These are phyloP conservation scores for Spatula clypeata DNA, from an alignment of 2,797 vertebrate species.

Conservation along the genomic window DNA sequence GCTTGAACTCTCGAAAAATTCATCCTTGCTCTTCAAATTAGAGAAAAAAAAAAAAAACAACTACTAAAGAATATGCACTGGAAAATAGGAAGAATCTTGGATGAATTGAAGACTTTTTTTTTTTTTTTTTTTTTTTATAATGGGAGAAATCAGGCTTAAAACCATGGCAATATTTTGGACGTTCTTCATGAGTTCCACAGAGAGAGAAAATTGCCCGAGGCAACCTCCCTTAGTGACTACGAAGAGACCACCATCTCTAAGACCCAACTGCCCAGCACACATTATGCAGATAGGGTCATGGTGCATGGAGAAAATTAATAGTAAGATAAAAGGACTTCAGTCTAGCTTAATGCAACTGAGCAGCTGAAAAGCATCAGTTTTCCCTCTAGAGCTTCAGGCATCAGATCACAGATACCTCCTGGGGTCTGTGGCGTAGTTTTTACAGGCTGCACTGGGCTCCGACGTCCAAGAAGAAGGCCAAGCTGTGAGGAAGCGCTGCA, in stretches of 20 bases:
- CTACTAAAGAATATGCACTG: neutral
- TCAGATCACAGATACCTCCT: neutral
- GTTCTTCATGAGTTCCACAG: neutral
- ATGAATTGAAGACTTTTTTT: neutral
- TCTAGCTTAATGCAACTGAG: neutral
- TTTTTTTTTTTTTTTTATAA: neutral
- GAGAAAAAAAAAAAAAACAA: neutral
- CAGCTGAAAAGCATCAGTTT: neutral
- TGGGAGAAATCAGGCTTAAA: neutral
- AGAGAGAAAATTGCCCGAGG: neutral
- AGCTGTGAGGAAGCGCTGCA: accelerated
- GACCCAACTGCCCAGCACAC: neutral
- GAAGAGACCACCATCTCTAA: neutral
- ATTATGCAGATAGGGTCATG: neutral
- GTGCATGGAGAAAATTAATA: accelerated
- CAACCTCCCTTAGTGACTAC: neutral
- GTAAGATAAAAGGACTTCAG: neutral
- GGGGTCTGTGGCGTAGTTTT: neutral
- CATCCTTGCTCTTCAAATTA: neutral
- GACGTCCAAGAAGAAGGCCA: neutral
- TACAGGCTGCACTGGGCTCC: neutral
- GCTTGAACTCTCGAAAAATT: neutral
- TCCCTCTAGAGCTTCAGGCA: neutral
- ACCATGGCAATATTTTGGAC: neutral
- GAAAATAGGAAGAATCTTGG: neutral